phyloP scores from a whole-genome alignment of 2,113 vertebrate genomes.

The Gila orcuttii region DNA sequence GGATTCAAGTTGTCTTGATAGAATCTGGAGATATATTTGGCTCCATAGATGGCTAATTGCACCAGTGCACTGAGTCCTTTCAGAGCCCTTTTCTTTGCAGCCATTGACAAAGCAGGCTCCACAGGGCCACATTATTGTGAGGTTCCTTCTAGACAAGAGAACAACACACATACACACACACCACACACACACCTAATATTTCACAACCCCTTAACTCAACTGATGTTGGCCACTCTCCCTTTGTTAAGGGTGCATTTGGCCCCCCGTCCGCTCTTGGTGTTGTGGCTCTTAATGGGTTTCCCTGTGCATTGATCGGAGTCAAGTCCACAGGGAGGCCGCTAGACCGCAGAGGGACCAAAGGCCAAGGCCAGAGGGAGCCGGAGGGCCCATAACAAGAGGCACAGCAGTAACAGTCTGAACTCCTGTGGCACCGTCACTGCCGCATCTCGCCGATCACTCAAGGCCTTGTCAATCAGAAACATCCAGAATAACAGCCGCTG shows the following conservation, averaged over 20 bases:
- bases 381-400: conserved; percentile 2
- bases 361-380: conserved; percentile 26
- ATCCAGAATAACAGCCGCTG: conserved; percentile 37
- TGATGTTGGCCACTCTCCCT: conserved; percentile 2
- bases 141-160: conserved; percentile 15
- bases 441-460: conserved; percentile 11
- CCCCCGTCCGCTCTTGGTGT: neutral
- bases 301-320: conserved; percentile 15
- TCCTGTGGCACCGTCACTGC: conserved; percentile 11
- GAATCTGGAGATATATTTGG: conserved; percentile 42
- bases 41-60: conserved; percentile 51
- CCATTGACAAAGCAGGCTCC: conserved; percentile 36
- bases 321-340: conserved; percentile 35
- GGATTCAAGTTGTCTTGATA: conserved; percentile 46
- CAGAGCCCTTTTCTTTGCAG: conserved; percentile 33
- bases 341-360: conserved; percentile 14
- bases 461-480: conserved; percentile 28
- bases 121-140: conserved; percentile 48
- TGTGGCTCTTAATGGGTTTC: conserved; percentile 32
- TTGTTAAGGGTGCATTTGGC: conserved; percentile 53
- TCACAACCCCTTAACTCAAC: conserved; percentile 30
- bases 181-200: conserved; percentile 1
- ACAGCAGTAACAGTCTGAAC: conserved; percentile 23
- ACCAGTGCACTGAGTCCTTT: conserved; percentile 47
- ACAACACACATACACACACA: neutral